Conservation (phyloP, 2,888 invertebrate genomes). For the Sarcophaga carnaria region DNA sequence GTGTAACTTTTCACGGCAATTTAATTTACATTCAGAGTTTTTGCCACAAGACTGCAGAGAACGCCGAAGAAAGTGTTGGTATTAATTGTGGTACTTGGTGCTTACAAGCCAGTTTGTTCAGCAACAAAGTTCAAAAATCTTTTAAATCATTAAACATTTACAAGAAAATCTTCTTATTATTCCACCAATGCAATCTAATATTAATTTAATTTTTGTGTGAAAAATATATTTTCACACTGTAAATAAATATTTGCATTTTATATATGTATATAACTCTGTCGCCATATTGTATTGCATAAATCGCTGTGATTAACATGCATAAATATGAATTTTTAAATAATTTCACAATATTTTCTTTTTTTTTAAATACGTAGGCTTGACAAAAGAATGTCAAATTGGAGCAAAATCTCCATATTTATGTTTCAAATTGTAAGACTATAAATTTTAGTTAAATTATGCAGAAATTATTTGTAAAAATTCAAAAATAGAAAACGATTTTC, state of each 20-base stretch:
- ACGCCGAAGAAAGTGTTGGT: too few species aligned
- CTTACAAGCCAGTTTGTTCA: too few species aligned
- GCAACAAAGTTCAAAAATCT: too few species aligned
- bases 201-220: neutral
- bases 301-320: slow-evolving; percentile 75
- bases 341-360: neutral
- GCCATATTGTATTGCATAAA: slow-evolving; percentile 69
- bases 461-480: neutral
- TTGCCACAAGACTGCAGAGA: too few species aligned
- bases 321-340: slow-evolving; percentile 65
- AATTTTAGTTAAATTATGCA: neutral
- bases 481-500: neutral
- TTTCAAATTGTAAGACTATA: neutral
- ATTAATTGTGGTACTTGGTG: too few species aligned
- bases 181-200: too few species aligned
- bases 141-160: too few species aligned
- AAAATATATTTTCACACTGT: slow-evolving; percentile 19
- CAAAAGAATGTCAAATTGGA: slow-evolving; percentile 10
- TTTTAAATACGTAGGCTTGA: slow-evolving; percentile 41
- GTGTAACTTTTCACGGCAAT: too few species aligned
- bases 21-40: too few species aligned
- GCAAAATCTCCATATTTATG: neutral
- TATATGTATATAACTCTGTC: neutral
- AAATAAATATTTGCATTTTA: slow-evolving; percentile 33
- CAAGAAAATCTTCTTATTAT: too few species aligned